Base-by-base conservation (phyloP, 2,888 invertebrate species). In the Mellilla xanthometata region DNA sequence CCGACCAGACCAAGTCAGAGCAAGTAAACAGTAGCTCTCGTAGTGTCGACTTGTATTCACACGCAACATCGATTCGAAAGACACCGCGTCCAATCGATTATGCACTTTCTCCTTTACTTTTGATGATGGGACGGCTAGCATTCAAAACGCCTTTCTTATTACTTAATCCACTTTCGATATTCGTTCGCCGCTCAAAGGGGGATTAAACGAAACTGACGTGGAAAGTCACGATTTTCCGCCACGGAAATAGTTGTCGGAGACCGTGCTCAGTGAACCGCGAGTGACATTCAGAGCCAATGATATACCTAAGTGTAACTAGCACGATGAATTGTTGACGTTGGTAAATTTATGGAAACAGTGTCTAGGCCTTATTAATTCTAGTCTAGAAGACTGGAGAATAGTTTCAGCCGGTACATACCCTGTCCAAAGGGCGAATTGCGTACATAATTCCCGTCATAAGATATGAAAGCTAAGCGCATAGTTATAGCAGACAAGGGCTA, bases 401-500 rank as follows among this genome's bases (percentile, higher is more conserved):
- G n/a, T n/a, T n/a, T n/a, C n/a, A n/a, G n/a, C n/a, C n/a, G 42
- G 42, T 12, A 35, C 23, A 23, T 24, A 44, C 34, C 45, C 36
- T 40, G 45, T 48, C 28, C 39, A 47, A 52, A 54, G 46, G 49
- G 33, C 48, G 39, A 51, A 54, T 45, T 48, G 39, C 24, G 9
- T 31, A 34, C 36, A 40, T 46, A 47, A 54, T 31, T 52, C 28
- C 23, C 27, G 39, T 12, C 12, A 43, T 51, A 38, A 54, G 41
- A 46, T 44, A 43, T 39, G 52, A 54, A 56, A 52, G 34, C 36
- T 32, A 42, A 52, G 45, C 47, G 45, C 52, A 52, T 51, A 54
- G 53, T 48, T 52, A 52, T 61, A 69, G 66, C 69, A 57, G 59
- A 62, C 54, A 60, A 56, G 60, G 61, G 62, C 54, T 61, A 60